Base-by-base conservation (phyloP, 2,888 invertebrate genomes). In the Achlya flavicornis region DNA sequence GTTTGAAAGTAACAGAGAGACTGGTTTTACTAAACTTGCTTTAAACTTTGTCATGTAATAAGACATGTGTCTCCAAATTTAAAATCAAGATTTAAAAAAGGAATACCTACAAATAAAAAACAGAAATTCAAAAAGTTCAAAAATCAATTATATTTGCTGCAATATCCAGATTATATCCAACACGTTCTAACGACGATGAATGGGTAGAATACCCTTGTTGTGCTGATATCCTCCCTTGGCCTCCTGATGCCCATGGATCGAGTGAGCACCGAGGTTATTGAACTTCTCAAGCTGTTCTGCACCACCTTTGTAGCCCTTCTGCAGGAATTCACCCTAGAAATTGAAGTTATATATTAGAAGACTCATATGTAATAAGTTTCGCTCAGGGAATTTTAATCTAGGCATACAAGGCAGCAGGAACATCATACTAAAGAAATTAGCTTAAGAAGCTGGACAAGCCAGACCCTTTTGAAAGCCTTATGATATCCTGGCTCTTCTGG, bases 231-330 rank as follows among this genome's bases (percentile, higher is more conserved):
- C 94, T 4, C 94, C 94, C 67, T 89, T 94, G 46, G 94, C 94
- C 68, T 95, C 95, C 69, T 95, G 95, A 71, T 95, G 95, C 0
- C 95, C 95, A 67, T 95, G 91, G 53, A 95, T 84, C 0, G 95
- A 95, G 63, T 95, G 95, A 58, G 95, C 94, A 48, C 95, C 95
- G 33, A 95, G 87, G 67, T 95, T 95, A 78, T 95, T 95, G 82
- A 94, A 95, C 67, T 94, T 93, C 72, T 94, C 95, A 81, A 94
- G 89, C 57, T 93, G 90, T 72, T 95, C 94, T 3, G 95, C 94
- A 46, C 93, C 94, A 12, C 94, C 95, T 66, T 94, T 94, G 85
- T 93, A 95, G 72, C 94, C 95, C 70, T 95, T 95, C 66, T 95
- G 94, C 62, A 94, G 93, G 79, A 93, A 95, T 79, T 95, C 95